Conservation (phyloP, 2,888 invertebrate species). For the Nomada flava region DNA sequence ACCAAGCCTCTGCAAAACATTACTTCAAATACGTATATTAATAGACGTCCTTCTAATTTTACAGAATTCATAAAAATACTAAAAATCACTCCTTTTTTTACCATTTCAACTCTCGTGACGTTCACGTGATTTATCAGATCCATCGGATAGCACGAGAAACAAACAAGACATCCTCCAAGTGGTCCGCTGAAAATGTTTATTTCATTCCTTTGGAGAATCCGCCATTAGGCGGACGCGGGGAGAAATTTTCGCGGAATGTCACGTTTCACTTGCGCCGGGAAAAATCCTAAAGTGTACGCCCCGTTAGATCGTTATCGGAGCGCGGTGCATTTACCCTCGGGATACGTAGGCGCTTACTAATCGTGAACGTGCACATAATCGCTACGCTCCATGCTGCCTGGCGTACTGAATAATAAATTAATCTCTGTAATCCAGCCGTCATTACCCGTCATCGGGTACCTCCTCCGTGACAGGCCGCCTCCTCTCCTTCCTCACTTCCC, state of each 20-base stretch:
- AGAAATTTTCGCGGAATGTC: slow-evolving; percentile 38
- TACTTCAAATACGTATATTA: no score
- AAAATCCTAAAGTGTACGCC: slow-evolving; percentile 53
- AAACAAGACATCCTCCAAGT: not conserved
- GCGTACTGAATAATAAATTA: slow-evolving; percentile 69
- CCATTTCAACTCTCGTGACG: not conserved
- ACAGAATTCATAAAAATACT: no score
- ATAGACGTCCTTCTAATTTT: no score
- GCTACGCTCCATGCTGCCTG: slow-evolving; percentile 26
- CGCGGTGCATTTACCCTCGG: slow-evolving; percentile 33
- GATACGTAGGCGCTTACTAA: slow-evolving; percentile 51
- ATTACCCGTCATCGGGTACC: slow-evolving; percentile 59
- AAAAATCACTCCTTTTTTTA: not conserved
- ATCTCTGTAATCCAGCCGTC: slow-evolving; percentile 64
- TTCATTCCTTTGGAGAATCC: slow-evolving; percentile 7
- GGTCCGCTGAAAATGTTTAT: slow-evolving; percentile 21
- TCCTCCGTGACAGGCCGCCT: slow-evolving; percentile 33
- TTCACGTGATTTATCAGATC: slow-evolving; percentile 31
- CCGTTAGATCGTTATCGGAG: slow-evolving; percentile 48
- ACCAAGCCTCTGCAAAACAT: no score
- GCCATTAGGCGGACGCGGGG: not conserved
- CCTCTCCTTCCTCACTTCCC: slow-evolving; percentile 45
- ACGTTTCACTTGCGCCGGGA: slow-evolving; percentile 33
- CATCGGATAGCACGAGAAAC: slow-evolving; percentile 6
- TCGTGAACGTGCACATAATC: slow-evolving; percentile 62